Evolutionary conservation across 2,797 vertebrate species (phyloP).

Genomic region (Tokudaia tokunoshimensis): DNA sequence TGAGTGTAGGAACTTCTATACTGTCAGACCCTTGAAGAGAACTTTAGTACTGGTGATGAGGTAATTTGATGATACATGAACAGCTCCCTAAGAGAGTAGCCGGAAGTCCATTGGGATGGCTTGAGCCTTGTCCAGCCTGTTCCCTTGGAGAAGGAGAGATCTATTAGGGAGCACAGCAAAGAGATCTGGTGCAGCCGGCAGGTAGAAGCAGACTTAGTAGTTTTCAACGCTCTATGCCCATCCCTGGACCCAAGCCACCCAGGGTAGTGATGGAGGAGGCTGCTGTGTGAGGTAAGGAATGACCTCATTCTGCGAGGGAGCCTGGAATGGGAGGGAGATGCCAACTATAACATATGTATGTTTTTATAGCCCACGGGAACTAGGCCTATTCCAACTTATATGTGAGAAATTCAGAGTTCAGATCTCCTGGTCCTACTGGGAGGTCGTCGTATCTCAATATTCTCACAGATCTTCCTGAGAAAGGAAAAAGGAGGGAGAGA

Average conservation of each 20-base stretch:
- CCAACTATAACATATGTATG: background rate
- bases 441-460: background rate
- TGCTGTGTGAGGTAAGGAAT: background rate
- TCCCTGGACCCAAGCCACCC: background rate
- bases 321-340: background rate
- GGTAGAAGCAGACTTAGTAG: background rate
- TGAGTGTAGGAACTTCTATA: background rate
- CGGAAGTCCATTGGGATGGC: background rate
- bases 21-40: background rate
- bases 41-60: background rate
- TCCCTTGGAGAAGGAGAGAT: background rate
- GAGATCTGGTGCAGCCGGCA: background rate
- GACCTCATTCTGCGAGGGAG: background rate
- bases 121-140: background rate
- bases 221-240: background rate
- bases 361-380: background rate
- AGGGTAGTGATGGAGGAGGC: background rate
- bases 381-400: background rate
- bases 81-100: background rate
- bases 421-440: background rate
- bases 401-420: constrained; percentile 9
- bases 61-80: background rate
- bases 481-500: constrained; percentile 14
- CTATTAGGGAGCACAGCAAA: background rate
- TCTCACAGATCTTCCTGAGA: background rate